phyloP scores from a whole-genome alignment of 2,797 vertebrate genomes.

The Acanthurus tractus region DNA sequence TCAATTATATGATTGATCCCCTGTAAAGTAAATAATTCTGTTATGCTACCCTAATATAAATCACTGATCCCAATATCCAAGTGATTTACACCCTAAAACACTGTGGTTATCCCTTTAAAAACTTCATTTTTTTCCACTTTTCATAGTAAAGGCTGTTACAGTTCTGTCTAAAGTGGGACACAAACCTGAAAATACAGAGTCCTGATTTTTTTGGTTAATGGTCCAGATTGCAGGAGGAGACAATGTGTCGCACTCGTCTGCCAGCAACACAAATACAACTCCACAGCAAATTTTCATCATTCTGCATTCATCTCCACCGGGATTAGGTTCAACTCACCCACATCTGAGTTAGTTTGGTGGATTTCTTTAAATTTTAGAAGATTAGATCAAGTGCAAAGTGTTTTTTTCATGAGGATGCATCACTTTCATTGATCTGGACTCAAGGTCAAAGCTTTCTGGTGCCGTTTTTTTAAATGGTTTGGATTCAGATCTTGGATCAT shows the following conservation, averaged over 20 bases:
- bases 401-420: not conserved
- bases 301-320: slow-evolving; percentile 9
- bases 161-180: slow-evolving; percentile 50
- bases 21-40: no score
- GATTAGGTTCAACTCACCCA: slow-evolving; percentile 1
- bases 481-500: not conserved
- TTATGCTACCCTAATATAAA: no score
- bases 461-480: not conserved
- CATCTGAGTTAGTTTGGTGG: not conserved
- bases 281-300: slow-evolving; percentile 4
- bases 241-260: slow-evolving; percentile 12
- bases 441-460: not conserved
- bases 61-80: no score
- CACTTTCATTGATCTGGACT: slow-evolving; percentile 3
- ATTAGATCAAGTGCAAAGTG: not conserved
- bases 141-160: slow-evolving; percentile 7
- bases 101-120: not conserved
- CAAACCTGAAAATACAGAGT: slow-evolving; percentile 24
- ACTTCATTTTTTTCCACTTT: not conserved
- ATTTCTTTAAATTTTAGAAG: slow-evolving; percentile 23
- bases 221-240: slow-evolving; percentile 46
- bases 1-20: no score
- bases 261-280: slow-evolving; percentile 20
- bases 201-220: slow-evolving; percentile 30
- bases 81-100: no score